Conservation (phyloP, 2,888 invertebrate genomes). For the Spodoptera exigua region DNA sequence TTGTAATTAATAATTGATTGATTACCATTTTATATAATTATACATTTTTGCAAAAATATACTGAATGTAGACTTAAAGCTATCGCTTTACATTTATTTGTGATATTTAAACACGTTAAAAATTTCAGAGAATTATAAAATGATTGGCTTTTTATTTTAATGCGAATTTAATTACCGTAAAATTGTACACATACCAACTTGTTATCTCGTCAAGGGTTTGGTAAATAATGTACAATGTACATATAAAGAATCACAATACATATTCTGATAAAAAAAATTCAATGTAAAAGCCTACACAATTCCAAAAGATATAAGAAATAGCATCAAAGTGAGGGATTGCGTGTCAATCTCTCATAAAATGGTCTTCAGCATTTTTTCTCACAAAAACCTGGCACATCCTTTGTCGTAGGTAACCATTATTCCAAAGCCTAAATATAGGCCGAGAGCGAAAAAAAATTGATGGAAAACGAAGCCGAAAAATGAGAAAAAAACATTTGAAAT, state of each 20-base stretch:
- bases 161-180: neutral
- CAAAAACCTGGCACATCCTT: slow-evolving; percentile 7
- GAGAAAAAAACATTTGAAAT: slow-evolving; percentile 22
- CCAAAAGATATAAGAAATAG: slow-evolving; percentile 31
- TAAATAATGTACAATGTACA: too few relatives aligned
- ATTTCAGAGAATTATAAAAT: too few relatives aligned
- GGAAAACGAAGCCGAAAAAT: slow-evolving; percentile 21
- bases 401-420: slow-evolving; percentile 5
- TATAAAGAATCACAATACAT: too few relatives aligned
- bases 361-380: slow-evolving; percentile 22
- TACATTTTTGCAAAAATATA: too few relatives aligned
- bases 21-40: too few relatives aligned
- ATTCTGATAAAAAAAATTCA: slow-evolving; percentile 1
- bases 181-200: neutral
- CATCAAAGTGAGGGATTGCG: slow-evolving; percentile 39
- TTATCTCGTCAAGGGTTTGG: too few relatives aligned
- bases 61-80: too few relatives aligned
- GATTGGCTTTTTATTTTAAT: too few relatives aligned
- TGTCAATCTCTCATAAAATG: slow-evolving; percentile 41
- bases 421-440: slow-evolving; percentile 15
- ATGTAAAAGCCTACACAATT: slow-evolving; percentile 11
- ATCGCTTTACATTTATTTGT: too few relatives aligned
- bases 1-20: neutral
- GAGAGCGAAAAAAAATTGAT: slow-evolving; percentile 21
- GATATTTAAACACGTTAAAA: too few relatives aligned